Conservation (phyloP, 2,888 invertebrate species). For the Trachelus tabidus region DNA sequence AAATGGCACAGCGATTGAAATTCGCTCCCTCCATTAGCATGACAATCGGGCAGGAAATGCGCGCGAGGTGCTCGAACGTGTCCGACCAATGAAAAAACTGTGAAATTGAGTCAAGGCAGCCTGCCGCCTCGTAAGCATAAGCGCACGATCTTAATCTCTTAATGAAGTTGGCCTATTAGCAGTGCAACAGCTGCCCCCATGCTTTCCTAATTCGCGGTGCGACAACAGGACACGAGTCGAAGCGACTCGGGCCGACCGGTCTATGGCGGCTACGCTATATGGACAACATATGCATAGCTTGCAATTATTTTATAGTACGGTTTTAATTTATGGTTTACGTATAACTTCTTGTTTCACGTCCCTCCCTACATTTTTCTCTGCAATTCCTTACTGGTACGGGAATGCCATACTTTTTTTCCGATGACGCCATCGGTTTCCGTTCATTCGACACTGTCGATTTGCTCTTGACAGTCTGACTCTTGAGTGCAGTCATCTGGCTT, state of each 20-base stretch:
- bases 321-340: conserved; percentile 8
- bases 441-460: conserved; percentile 24
- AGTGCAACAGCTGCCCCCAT: conserved; percentile 6
- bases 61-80: conserved; percentile 7
- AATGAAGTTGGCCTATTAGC: conserved; percentile 14
- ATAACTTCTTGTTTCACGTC: background rate
- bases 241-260: conserved; percentile 6
- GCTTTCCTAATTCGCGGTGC: background rate
- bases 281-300: conserved; percentile 15
- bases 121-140: conserved; percentile 7
- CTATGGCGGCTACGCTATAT: conserved; percentile 14
- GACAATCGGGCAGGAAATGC: conserved; percentile 22
- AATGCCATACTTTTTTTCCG: conserved; percentile 23
- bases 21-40: conserved; percentile 15
- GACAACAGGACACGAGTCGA: background rate
- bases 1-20: conserved; percentile 12
- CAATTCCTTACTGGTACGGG: conserved; percentile 23
- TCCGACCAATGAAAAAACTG: background rate
- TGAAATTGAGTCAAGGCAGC: conserved; percentile 22
- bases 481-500: conserved; percentile 2
- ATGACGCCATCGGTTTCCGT: conserved; percentile 20
- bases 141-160: conserved; percentile 15
- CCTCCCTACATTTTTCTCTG: conserved; percentile 7
- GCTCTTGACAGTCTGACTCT: conserved; percentile 11
- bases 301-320: conserved; percentile 20